A percentile compares a stretch with the other conserved stretches of the same genome.
Conservation (phyloP, 2,113 vertebrate species). For the Tenrec ecaudatus region DNA sequence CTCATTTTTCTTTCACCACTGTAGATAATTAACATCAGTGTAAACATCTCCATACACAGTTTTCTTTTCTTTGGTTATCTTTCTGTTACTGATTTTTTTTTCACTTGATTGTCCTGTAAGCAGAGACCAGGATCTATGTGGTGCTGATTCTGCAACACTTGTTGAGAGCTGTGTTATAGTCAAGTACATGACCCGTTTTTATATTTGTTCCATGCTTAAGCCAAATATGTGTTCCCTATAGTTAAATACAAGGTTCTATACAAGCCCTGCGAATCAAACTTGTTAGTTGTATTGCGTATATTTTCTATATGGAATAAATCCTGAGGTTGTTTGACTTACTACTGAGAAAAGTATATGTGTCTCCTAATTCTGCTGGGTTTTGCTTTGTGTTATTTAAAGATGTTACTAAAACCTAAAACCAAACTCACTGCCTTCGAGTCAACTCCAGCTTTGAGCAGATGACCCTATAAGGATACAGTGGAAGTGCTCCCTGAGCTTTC, state of each 20-base stretch:
- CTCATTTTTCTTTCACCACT: slow-evolving; percentile 34
- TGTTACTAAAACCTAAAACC: no score
- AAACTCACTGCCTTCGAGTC: no score
- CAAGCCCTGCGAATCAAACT: slow-evolving; percentile 27
- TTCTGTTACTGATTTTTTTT: slow-evolving; percentile 61
- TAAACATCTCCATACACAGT: not conserved
- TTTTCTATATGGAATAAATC: slow-evolving; percentile 39
- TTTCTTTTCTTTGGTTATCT: slow-evolving; percentile 46
- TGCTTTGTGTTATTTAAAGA: slow-evolving; percentile 26
- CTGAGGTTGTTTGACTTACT: not conserved
- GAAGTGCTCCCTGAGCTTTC: no score
- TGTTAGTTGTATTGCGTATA: slow-evolving; percentile 16
- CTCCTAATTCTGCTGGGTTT: slow-evolving; percentile 51
- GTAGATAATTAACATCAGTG: slow-evolving; percentile 35
- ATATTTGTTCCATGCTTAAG: slow-evolving; percentile 50
- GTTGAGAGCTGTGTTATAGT: slow-evolving; percentile 29
- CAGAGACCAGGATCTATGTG: slow-evolving; percentile 46
- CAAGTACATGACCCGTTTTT: slow-evolving; percentile 42
- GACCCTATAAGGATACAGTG: no score
- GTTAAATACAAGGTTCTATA: not conserved
- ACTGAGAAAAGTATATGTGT: not conserved
- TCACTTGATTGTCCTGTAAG: slow-evolving; percentile 31
- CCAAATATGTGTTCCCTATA: slow-evolving; percentile 10
- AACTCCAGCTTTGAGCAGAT: no score
- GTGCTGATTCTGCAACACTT: slow-evolving; percentile 51